Base-by-base conservation (phyloP, 2,797 vertebrate genomes). In the Acestrorhynchus altus region DNA sequence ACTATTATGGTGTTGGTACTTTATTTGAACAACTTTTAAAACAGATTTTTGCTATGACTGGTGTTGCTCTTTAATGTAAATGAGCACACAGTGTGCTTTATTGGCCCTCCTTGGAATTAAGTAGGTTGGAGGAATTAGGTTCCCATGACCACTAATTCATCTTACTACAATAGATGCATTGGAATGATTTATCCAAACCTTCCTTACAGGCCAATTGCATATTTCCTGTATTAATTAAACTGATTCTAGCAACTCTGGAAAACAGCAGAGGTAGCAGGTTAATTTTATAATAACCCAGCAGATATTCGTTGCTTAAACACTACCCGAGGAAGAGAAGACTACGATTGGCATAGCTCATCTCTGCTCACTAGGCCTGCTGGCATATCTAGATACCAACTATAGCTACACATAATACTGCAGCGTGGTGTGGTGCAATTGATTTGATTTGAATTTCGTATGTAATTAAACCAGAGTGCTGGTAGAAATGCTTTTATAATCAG, bases 201-300 rank as follows among this genome's bases (percentile, higher is more conserved):
- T 35, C 31, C 31, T 35, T 6, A 35, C 31, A 35, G 31, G 2
- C 2, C 2, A 6, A 44, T 8, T 44, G 11, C 31, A n/a, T n/a
- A n/a, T 35, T 35, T 35, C 31, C 42, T 44, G 42, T 44, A 44
- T 9, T 8, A 8, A 44, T 8, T 44, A 9, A 44, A 9, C 8
- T 44, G 10, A 4, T 42, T 49, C 47, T 18, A 49, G 2, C 28
- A 8, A 35, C 15, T 28, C 31, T 39, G 18, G 46, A n/a, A 51
- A 51, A 39, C 31, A 61, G 28, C 59, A 60, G 51, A 67, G 7
- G 51, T 51, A 51, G 24, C 65, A 72, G 71, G 65, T 60, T 28
- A 13, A 12, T 71, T 66, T 76, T 72, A 69, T 16, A 65, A 76
- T 66, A 66, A 35, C 68, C 71, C 66, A 61, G 59, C 42, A 46